These are phyloP conservation scores for Sussaba pulchella DNA, from an alignment of 2,888 invertebrate species.

Conservation along the genomic window DNA sequence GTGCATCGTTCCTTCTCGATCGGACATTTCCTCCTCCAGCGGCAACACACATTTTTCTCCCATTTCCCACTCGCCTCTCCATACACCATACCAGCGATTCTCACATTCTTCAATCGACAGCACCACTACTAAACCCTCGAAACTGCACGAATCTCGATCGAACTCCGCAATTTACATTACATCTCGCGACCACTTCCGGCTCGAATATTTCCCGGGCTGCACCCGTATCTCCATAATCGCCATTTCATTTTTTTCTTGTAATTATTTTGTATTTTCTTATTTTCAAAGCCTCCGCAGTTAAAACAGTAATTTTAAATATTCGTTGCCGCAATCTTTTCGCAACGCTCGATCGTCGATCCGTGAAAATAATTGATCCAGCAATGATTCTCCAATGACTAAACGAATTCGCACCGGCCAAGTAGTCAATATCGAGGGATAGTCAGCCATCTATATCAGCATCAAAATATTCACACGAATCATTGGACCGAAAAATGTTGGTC, in stretches of 20 bases:
- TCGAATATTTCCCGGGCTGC: neutral
- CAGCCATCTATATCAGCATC: too few species aligned
- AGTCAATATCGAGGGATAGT: neutral
- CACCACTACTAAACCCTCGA: neutral
- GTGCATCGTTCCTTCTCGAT: neutral
- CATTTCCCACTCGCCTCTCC: neutral
- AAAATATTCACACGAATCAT: too few species aligned
- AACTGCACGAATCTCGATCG: neutral
- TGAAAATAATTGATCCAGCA: neutral
- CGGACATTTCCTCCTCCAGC: neutral
- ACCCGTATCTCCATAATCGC: neutral
- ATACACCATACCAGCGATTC: neutral
- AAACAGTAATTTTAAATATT: neutral
- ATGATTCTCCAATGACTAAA: neutral
- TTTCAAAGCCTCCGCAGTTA: neutral
- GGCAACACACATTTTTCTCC: neutral
- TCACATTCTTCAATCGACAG: neutral
- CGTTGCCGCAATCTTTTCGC: neutral
- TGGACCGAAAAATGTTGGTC: too few species aligned
- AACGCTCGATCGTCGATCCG: conserved; percentile 5
- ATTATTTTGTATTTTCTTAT: neutral
- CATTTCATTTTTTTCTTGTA: too few species aligned
- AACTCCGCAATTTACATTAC: neutral
- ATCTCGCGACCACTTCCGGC: neutral
- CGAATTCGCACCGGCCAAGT: neutral